Evolutionary conservation across 2,113 vertebrate species (phyloP).

Genomic region (Elanus axillaris): DNA sequence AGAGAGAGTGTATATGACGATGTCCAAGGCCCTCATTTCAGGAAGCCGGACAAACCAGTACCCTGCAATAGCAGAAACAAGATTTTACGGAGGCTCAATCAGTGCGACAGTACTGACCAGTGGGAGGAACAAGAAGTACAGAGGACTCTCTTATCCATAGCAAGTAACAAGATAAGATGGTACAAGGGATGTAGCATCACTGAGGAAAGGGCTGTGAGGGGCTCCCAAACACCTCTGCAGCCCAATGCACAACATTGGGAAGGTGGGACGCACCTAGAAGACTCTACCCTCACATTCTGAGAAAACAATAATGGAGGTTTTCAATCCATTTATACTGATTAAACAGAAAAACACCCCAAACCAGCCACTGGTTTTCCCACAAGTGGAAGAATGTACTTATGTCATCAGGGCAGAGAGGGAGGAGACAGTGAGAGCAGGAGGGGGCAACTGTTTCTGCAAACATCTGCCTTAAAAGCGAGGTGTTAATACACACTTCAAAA

Average conservation of each 20-base stretch:
- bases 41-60: neutral
- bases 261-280: neutral
- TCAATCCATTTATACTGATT: rapidly evolving
- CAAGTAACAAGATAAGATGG: neutral
- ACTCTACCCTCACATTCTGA: neutral
- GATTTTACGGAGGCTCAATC: neutral
- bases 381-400: neutral
- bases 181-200: too few relatives aligned
- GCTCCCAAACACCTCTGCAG: neutral
- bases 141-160: neutral
- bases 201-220: rapidly evolving
- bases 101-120: neutral
- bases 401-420: neutral
- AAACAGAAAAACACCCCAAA: neutral
- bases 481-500: neutral
- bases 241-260: rapidly evolving
- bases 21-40: neutral
- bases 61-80: neutral
- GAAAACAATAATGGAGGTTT: neutral
- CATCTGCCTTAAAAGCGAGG: neutral
- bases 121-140: neutral
- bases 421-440: neutral
- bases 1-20: neutral
- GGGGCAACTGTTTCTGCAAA: neutral
- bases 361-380: rapidly evolving